Percentiles rank a stretch among this genome's conserved stretches.
Conservation (phyloP, 2,797 vertebrate genomes). For the Sorex maritimensis region DNA sequence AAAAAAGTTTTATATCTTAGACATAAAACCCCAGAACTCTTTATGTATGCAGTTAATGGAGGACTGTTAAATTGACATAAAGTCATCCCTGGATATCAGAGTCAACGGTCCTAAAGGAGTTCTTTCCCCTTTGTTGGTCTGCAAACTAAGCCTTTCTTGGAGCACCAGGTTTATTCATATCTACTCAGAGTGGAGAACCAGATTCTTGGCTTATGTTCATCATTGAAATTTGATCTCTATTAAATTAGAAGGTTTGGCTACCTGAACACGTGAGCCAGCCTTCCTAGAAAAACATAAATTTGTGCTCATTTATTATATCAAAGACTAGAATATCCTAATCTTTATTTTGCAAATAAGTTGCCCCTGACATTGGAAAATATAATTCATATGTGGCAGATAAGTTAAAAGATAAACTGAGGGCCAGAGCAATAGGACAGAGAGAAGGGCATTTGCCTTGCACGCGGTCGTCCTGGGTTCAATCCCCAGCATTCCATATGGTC, state of each 20-base stretch:
- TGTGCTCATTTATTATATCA: slow-evolving; percentile 13
- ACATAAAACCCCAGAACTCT: not conserved
- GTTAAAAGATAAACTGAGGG: not conserved
- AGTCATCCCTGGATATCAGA: slow-evolving; percentile 40
- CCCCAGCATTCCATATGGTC: no score
- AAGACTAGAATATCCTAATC: not conserved
- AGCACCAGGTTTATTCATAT: not conserved
- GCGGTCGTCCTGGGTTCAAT: no score
- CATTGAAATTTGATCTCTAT: slow-evolving; percentile 9
- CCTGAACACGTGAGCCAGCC: slow-evolving; percentile 28
- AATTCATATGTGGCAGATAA: not conserved
- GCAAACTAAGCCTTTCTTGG: slow-evolving; percentile 53
- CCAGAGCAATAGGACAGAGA: no score
- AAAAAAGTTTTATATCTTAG: not conserved
- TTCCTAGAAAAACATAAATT: slow-evolving; percentile 11
- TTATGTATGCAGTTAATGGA: not conserved
- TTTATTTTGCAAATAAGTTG: not conserved
- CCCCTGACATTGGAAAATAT: slow-evolving; percentile 4
- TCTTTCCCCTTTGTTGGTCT: not conserved
- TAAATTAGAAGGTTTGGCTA: slow-evolving; percentile 27
- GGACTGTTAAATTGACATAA: slow-evolving; percentile 8
- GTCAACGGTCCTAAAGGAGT: slow-evolving; percentile 35
- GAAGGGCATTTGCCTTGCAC: no score
- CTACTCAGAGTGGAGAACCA: not conserved
- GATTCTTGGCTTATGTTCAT: not conserved